Percentiles rank a stretch among this genome's conserved stretches.
Conservation (phyloP, 2,797 vertebrate species). For the Phaenicophaeus curvirostris region DNA sequence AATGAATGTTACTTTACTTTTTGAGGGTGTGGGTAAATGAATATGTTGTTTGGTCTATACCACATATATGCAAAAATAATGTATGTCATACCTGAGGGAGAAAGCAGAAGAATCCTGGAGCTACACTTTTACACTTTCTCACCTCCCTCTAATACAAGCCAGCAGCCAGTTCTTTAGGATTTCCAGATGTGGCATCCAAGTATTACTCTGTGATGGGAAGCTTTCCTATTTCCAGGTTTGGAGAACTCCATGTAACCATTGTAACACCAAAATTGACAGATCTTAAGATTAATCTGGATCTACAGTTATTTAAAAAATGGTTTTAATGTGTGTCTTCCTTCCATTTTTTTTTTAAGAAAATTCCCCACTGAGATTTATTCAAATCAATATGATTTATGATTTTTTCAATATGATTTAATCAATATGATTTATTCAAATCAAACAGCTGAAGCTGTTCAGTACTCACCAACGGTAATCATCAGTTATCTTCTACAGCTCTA, state of each 20-base stretch:
- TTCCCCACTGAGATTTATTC: background rate
- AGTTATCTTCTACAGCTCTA: background rate
- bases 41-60: background rate
- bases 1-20: background rate
- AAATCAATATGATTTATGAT: background rate
- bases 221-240: background rate
- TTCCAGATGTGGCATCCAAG: background rate
- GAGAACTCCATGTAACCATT: background rate
- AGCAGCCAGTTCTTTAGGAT: background rate
- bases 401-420: no score
- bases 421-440: background rate
- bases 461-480: background rate
- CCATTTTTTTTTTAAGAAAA: background rate
- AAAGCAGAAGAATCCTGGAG: background rate
- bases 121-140: background rate
- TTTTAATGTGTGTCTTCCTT: background rate
- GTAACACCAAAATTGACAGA: background rate
- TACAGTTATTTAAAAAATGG: background rate
- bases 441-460: background rate
- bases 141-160: background rate
- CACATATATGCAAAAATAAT: background rate
- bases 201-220: background rate
- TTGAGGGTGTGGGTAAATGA: rapidly evolving
- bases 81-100: background rate
- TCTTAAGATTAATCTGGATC: background rate